These are phyloP conservation scores for Cephus sareptanus DNA, from an alignment of 2,888 invertebrate genomes.

Conservation along the genomic window DNA sequence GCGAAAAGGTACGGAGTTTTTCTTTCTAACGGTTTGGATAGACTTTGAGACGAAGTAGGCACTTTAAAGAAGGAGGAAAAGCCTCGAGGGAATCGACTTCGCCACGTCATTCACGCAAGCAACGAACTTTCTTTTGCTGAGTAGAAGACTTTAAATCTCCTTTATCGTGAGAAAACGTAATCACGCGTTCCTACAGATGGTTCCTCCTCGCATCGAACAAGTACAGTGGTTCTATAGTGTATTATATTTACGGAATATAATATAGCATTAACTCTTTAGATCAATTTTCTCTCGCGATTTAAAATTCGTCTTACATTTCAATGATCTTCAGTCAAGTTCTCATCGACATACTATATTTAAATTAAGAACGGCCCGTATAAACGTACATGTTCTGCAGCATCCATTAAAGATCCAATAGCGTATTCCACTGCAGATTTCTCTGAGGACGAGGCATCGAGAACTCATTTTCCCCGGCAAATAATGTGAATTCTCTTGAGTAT, in stretches of 20 bases:
- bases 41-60: neutral
- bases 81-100: neutral
- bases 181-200: neutral
- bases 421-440: constrained; percentile 30
- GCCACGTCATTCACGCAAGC: neutral
- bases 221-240: neutral
- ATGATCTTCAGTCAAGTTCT: neutral
- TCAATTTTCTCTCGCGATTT: neutral
- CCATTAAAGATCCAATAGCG: neutral
- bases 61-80: neutral
- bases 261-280: neutral
- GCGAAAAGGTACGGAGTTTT: neutral
- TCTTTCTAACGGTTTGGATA: neutral
- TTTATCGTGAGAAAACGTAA: neutral
- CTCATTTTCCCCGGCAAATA: constrained; percentile 39
- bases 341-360: neutral
- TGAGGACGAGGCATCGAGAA: constrained; percentile 27
- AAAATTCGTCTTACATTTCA: neutral
- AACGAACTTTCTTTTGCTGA: neutral
- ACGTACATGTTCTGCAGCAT: neutral
- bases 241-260: neutral
- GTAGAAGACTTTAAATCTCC: neutral
- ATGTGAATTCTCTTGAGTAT: constrained; percentile 6
- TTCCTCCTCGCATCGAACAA: neutral
- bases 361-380: neutral